These are phyloP conservation scores for Cranoglanis bouderius DNA, from an alignment of 2,113 vertebrate genomes.

Conservation along the genomic window DNA sequence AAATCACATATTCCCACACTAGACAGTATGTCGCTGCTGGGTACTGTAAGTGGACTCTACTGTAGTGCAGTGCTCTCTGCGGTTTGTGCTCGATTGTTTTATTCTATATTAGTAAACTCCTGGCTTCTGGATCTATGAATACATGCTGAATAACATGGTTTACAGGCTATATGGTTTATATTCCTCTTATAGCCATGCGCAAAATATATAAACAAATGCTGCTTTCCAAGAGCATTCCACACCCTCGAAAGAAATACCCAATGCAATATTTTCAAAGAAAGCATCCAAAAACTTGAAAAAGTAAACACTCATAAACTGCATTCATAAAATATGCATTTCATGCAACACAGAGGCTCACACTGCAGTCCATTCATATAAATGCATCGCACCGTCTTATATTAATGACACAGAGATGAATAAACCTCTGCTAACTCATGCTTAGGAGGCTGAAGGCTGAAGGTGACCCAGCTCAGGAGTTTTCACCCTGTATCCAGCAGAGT, in stretches of 20 bases:
- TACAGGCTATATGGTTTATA: background rate
- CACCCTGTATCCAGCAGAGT: background rate
- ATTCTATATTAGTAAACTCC: background rate
- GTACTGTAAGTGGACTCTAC: background rate
- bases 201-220: background rate
- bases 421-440: background rate
- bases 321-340: background rate
- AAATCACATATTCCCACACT: background rate
- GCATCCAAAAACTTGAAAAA: background rate
- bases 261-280: background rate
- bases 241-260: background rate
- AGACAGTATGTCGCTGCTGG: background rate
- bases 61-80: background rate
- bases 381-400: no score
- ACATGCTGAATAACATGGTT: background rate
- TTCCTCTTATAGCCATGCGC: background rate
- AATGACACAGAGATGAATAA: background rate
- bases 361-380: background rate
- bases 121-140: background rate
- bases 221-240: background rate
- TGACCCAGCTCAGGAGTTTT: slow-evolving; percentile 34
- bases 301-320: background rate
- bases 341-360: background rate
- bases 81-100: background rate
- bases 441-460: slow-evolving; percentile 25